Conservation (phyloP, 2,888 invertebrate species). For the Listrodromus nycthemerus region DNA sequence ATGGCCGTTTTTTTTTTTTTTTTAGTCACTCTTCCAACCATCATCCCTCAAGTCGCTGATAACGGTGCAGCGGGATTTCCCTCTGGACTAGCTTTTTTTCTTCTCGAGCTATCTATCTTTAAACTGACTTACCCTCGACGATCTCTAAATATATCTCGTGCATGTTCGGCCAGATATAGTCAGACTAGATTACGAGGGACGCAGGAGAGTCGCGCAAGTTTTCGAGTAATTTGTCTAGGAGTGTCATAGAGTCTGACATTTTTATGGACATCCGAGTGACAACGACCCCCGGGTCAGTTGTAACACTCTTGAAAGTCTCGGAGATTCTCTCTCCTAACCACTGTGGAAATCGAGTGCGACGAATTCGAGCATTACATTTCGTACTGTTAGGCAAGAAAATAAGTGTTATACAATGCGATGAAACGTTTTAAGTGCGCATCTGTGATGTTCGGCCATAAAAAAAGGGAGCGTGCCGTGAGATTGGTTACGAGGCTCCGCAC, state of each 20-base stretch:
- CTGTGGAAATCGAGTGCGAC: slow-evolving; percentile 15
- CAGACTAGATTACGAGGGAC: slow-evolving; percentile 5
- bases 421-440: slow-evolving; percentile 14
- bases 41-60: slow-evolving; percentile 33
- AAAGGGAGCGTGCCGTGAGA: neutral
- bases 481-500: no score
- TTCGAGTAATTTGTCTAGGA: slow-evolving; percentile 61
- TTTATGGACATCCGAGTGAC: slow-evolving; percentile 64
- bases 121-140: slow-evolving; percentile 51
- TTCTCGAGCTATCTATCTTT: slow-evolving; percentile 20
- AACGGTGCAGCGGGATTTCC: slow-evolving; percentile 23
- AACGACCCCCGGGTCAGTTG: slow-evolving; percentile 47
- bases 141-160: slow-evolving; percentile 64
- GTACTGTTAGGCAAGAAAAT: neutral
- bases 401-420: slow-evolving; percentile 12
- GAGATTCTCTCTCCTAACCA: neutral
- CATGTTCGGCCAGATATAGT: slow-evolving; percentile 56
- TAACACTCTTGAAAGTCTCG: slow-evolving; percentile 39
- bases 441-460: slow-evolving; percentile 20
- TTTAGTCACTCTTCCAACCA: slow-evolving; percentile 24
- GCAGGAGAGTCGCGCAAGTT: slow-evolving; percentile 30
- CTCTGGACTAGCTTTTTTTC: slow-evolving; percentile 36
- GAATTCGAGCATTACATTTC: slow-evolving; percentile 21
- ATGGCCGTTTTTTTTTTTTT: no score
- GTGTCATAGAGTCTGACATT: slow-evolving; percentile 61